Base-by-base conservation (phyloP, 2,888 invertebrate genomes). In the Epinotia ramella region DNA sequence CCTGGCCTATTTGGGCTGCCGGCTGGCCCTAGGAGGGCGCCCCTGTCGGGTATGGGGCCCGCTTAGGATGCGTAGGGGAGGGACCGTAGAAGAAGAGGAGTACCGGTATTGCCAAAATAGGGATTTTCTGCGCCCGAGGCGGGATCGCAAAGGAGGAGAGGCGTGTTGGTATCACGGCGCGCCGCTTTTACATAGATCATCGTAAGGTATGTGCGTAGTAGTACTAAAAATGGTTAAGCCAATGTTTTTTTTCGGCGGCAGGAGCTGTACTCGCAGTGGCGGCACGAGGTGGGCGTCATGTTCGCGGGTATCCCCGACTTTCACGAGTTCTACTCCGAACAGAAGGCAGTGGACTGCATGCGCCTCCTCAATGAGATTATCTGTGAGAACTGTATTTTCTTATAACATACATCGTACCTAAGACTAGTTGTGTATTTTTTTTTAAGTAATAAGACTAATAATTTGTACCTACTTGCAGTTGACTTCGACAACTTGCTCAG, bases 221-320 rank as follows among this genome's bases (percentile, higher is more conserved):
- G n/a, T n/a, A n/a, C n/a, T n/a, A n/a, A n/a, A n/a, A n/a, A 16
- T 53, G 6, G 16, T 53, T 6, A 53, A 53, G 53, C 4, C 1
- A 66, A 12, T 1, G 13, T 62, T 53, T 66, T 44, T 28, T 76
- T 70, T 24, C 66, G 65, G 73, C 79, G 75, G 18, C 84, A 97
- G 97, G 97, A 97, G 88, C 91, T 97, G 77, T 97, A 97, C 87
- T 97, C 97, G 0, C 97, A 97, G 85, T 96, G 97, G 80, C 96
- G 98, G 73, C 96, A 97, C 80, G 97, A 97, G 88, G 98, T 98
- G 9, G 99, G 99, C 60, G 98, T 99, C 1, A 97, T 99, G 96
- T 99, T 99, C 93, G 99, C 99, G 11, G 98, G 99, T 73, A 99
- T 99, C 82, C 98, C 99, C 3, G 99, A 99, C 94, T 99, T 99